Evolutionary conservation across 2,888 invertebrate genomes (phyloP), one percentile per base, ranked within the genome.

Genomic region (Atrina japonica): DNA sequence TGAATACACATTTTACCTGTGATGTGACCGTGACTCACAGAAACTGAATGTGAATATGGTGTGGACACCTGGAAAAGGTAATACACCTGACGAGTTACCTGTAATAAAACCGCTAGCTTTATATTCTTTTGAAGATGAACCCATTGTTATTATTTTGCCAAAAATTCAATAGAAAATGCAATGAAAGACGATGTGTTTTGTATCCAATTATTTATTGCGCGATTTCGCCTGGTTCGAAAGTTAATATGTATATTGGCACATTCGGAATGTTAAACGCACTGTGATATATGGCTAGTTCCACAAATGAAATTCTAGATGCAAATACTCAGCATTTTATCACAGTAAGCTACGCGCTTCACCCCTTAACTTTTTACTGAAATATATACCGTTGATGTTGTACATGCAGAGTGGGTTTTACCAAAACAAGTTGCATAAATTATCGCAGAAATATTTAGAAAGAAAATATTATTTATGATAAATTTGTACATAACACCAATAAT

Each of bases 141-240:
- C 35, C 35, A 18, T 30, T 21, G 40, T 40, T 35, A 56, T 56
- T 56, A 56, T 56, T 40, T 56, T 16, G 40, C 30, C n/a, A 29
- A 27, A 35, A 30, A 16, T 56, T 35, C 55, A 27, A 56, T 35
- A 56, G 30, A 56, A 35, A 56, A 56, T 56, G 40, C 55, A 56
- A 21, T 35, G 55, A 35, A 56, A 35, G 40, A 35, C 29, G 40
- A 56, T 21, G 55, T 30, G 35, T 56, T 56, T 40, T 56, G 40
- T 56, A 56, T 56, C 55, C 29, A 56, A 30, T 56, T 56, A 56
- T 56, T 56, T 56, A 56, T 56, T 30, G 40, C 55, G 35, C 30
- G 35, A 35, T 7, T 35, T 35, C 11, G 35, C 6, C 35, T 35
- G 11, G 35, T 35, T 35, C 35, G 40, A 56, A 56, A 30, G 30